Evolutionary conservation across 2,113 vertebrate species (phyloP).

Genomic region (Piprites chloris): DNA sequence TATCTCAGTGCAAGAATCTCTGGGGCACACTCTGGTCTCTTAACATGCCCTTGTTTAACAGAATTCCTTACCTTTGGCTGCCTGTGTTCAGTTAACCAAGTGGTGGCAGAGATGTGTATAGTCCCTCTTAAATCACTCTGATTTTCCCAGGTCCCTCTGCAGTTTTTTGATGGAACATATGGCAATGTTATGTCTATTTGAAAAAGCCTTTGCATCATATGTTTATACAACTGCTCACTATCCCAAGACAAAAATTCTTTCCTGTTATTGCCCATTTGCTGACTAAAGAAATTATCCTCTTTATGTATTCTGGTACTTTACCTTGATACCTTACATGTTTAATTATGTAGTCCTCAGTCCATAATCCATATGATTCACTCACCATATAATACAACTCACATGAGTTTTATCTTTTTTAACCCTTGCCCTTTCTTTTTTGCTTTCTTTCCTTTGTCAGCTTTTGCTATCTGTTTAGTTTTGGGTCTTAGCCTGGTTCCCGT

Average conservation of each 20-base stretch:
- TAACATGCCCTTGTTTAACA: constrained; percentile 69
- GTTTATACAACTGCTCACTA: constrained; percentile 83
- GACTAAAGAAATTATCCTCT: constrained; percentile 84
- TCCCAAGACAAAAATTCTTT: constrained; percentile 85
- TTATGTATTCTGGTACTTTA: constrained; percentile 83
- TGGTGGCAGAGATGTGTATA: constrained; percentile 70
- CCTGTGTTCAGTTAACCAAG: constrained; percentile 71
- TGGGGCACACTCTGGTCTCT: constrained; percentile 72
- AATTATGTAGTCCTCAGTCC: constrained; percentile 77
- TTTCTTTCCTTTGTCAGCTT: not conserved
- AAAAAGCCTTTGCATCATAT: constrained; percentile 85
- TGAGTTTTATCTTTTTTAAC: constrained; percentile 52
- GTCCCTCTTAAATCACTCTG: constrained; percentile 79
- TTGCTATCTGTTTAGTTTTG: not conserved
- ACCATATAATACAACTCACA: not conserved
- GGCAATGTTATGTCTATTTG: constrained; percentile 83
- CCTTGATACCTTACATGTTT: constrained; percentile 81
- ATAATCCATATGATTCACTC: constrained; percentile 72
- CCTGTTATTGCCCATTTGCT: constrained; percentile 83
- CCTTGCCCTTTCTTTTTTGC: not conserved
- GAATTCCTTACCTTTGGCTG: constrained; percentile 69
- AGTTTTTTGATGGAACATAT: constrained; percentile 80
- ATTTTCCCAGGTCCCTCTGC: constrained; percentile 79
- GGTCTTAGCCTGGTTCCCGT: not conserved
- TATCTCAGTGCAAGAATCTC: constrained; percentile 70